phyloP scores from a whole-genome alignment of 2,888 invertebrate species.

The Cantharis rufa region DNA sequence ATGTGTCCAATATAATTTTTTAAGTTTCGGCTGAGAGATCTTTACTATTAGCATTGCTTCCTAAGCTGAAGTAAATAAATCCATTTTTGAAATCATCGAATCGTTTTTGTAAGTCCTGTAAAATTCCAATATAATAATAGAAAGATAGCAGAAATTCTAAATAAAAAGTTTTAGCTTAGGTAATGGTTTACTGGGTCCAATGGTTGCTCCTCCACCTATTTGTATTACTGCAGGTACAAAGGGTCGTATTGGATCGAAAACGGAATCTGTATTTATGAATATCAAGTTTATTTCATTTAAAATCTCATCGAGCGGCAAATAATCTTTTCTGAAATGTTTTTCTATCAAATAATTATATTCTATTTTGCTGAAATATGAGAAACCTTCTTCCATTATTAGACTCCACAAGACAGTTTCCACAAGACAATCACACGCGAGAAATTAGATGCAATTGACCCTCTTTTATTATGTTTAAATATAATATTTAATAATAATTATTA shows the following conservation, averaged over 20 bases:
- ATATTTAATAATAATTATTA: no score
- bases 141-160: no score
- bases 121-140: neutral
- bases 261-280: neutral
- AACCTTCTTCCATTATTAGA: neutral
- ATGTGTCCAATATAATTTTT: neutral
- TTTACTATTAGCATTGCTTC: constrained; percentile 2
- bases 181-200: neutral
- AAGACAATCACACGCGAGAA: no score
- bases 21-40: neutral
- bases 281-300: neutral
- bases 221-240: neutral
- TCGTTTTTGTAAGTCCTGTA: neutral
- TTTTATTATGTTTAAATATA: no score
- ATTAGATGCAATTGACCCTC: no score
- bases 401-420: neutral
- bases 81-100: constrained; percentile 1
- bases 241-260: neutral
- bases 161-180: neutral
- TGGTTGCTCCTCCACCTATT: neutral
- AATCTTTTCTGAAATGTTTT: neutral
- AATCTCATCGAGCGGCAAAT: neutral
- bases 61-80: constrained; percentile 9
- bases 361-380: neutral
- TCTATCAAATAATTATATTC: neutral